Base-by-base conservation (phyloP, 2,797 vertebrate species). In the Notolepis coatsorum region DNA sequence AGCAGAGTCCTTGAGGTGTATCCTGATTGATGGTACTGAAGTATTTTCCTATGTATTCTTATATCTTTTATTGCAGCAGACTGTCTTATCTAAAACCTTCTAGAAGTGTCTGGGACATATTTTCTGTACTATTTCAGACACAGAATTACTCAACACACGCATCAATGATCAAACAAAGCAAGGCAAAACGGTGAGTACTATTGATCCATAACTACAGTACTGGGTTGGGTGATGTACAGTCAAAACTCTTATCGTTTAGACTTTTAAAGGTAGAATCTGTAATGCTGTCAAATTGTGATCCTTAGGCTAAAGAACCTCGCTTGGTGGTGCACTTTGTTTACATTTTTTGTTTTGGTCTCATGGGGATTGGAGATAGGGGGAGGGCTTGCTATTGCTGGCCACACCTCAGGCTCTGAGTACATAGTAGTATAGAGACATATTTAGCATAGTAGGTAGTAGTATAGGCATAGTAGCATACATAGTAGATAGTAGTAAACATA, bases 11-110 rank as follows among this genome's bases (percentile, higher is more conserved):
- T 97, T 95, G 96, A 95, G 90, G 18, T 95, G 94, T 77, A 75
- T 96, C 81, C 90, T 93, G 27, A 77, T 99, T 80, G 94, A 98
- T 92, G 96, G 98, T 97, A n/a, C n/a, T n/a, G n/a, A 93, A 90
- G 68, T 67, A 42, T 39, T 54, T 18, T 25, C 47, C 24, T 46
- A 30, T 23, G 15, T 33, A n/a, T 39, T 35, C 9, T 21, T 49
- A 12, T 1, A 1, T 35, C 0, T n/a, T 25, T 48, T 42, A 33
- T 39, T 9, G 5, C 1, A 48, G 7, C 27, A 17, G 23, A 42
- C 2, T 52, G 50, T 8, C 15, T 15, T 24, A 17, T 7, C 20
- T n/a, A 37, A 12, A 8, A 41, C 2, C 47, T 71, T n/a, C 51
- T 8, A 31, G 1, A 12, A 45, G 21, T 28, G 31, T 54, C 57